These are phyloP conservation scores for Diorhabda elongata DNA, from an alignment of 1,140 invertebrate species.

Conservation along the genomic window DNA sequence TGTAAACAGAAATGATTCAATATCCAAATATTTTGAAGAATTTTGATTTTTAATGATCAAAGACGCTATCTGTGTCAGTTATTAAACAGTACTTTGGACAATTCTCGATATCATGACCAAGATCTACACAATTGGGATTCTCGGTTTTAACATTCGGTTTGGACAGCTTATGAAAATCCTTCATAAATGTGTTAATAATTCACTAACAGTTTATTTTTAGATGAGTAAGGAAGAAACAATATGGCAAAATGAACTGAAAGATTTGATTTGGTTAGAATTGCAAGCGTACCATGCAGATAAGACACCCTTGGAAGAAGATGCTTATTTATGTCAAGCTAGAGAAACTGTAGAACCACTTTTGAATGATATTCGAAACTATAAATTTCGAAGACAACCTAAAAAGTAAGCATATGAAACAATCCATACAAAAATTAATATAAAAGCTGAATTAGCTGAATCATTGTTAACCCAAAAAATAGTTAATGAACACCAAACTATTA, in stretches of 20 bases:
- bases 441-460: too few species aligned
- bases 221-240: constrained; percentile 76
- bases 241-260: constrained; percentile 84
- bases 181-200: background rate
- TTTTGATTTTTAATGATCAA: too few species aligned
- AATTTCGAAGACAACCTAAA: constrained; percentile 34
- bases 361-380: constrained; percentile 73
- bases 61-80: too few species aligned
- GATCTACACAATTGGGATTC: too few species aligned
- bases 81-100: too few species aligned
- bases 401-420: background rate
- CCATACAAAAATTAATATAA: too few species aligned
- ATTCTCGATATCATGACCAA: too few species aligned
- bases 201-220: constrained; percentile 48
- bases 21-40: too few species aligned
- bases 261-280: constrained; percentile 86
- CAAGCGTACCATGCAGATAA: constrained; percentile 75
- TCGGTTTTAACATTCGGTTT: background rate
- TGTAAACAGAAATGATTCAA: too few species aligned
- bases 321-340: constrained; percentile 68
- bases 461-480: too few species aligned
- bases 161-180: background rate
- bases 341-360: constrained; percentile 66
- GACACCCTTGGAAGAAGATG: constrained; percentile 69
- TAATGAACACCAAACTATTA: too few species aligned